Conservation (phyloP, 2,797 vertebrate species). For the Sparidentex hasta region DNA sequence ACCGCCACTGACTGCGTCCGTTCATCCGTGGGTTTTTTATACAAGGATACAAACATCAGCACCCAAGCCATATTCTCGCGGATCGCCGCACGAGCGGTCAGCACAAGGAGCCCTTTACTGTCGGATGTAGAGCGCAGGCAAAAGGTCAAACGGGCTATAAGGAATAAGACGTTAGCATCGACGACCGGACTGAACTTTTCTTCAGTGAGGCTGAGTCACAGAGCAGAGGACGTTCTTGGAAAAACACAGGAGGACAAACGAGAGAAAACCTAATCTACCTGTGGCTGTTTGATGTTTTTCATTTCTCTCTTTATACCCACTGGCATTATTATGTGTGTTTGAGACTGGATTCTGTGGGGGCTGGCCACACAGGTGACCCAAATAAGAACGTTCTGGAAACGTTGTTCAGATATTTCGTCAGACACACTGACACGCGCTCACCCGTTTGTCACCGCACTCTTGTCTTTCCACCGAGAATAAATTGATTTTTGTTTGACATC, state of each 20-base stretch:
- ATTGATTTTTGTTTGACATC: slow-evolving; percentile 74
- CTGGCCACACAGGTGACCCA: slow-evolving; percentile 72
- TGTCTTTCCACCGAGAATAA: slow-evolving; percentile 80
- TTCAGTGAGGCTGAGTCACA: slow-evolving; percentile 51
- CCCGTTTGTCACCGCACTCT: slow-evolving; percentile 74
- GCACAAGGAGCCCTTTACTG: slow-evolving; percentile 79
- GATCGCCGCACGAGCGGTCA: slow-evolving; percentile 50
- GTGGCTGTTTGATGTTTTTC: slow-evolving; percentile 66
- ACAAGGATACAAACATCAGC: slow-evolving; percentile 49
- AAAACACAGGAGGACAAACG: slow-evolving; percentile 48
- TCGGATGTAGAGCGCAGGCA: slow-evolving; percentile 30
- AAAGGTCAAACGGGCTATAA: slow-evolving; percentile 30
- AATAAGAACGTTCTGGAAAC: slow-evolving; percentile 77
- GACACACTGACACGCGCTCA: slow-evolving; percentile 56
- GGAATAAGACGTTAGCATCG: slow-evolving; percentile 27
- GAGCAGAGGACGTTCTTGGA: slow-evolving; percentile 36
- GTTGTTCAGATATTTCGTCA: slow-evolving; percentile 56
- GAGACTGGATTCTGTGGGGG: slow-evolving; percentile 69
- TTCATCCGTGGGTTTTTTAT: slow-evolving; percentile 66
- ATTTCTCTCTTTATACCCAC: slow-evolving; percentile 49
- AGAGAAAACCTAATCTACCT: slow-evolving; percentile 74
- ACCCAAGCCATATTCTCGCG: slow-evolving; percentile 75
- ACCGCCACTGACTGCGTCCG: slow-evolving; percentile 17
- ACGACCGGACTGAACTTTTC: slow-evolving; percentile 41
- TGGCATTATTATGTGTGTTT: slow-evolving; percentile 49